phyloP scores from a whole-genome alignment of 2,113 vertebrate species.

The Damaliscus lunatus region DNA sequence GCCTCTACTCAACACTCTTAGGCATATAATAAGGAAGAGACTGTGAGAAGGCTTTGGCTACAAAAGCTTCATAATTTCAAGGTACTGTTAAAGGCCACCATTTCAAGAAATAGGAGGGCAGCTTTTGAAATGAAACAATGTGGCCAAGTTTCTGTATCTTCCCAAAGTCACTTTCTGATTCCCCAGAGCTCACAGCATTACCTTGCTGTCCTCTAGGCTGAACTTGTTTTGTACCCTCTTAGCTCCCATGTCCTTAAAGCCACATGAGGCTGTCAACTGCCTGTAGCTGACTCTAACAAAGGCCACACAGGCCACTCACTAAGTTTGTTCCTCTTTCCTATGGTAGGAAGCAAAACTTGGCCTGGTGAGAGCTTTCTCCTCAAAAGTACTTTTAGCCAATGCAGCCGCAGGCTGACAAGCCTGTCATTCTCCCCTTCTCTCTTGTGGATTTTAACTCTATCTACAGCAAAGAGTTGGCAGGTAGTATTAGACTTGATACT shows the following conservation, averaged over 20 bases:
- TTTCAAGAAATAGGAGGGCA: constrained; percentile 4
- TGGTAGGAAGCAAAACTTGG: constrained; percentile 28
- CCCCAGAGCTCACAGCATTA: background rate
- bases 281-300: constrained; percentile 55
- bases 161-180: background rate
- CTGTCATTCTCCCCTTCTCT: background rate
- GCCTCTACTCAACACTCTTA: background rate
- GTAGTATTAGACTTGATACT: constrained; percentile 9
- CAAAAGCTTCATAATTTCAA: background rate
- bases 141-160: background rate
- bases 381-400: background rate
- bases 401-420: background rate
- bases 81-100: background rate
- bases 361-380: constrained; percentile 27
- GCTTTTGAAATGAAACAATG: background rate
- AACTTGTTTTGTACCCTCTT: constrained; percentile 38
- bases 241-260: constrained; percentile 33
- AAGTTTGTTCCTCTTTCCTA: background rate
- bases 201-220: constrained; percentile 13
- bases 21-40: background rate
- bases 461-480: constrained; percentile 45
- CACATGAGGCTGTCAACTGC: constrained; percentile 59
- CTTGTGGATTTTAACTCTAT: constrained; percentile 50
- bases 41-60: background rate
- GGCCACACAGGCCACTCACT: constrained; percentile 25